Conservation (phyloP, 2,888 invertebrate genomes). For the Cephus nigrinus region DNA sequence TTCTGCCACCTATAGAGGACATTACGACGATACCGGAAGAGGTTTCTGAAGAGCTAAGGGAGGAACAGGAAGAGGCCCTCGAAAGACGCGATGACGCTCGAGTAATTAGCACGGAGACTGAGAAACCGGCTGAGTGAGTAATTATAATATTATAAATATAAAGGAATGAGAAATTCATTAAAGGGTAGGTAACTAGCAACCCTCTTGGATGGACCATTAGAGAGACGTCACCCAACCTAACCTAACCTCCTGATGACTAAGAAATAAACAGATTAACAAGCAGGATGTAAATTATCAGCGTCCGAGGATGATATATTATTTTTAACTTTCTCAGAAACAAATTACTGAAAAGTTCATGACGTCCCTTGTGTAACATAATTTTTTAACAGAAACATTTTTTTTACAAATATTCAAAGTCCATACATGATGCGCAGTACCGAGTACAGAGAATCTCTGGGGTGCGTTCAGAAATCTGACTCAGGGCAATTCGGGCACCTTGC, state of each 20-base stretch:
- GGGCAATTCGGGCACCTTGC: too few relatives aligned
- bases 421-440: neutral
- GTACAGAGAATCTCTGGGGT: neutral
- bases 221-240: neutral
- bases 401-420: neutral
- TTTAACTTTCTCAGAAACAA: neutral
- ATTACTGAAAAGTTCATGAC: neutral
- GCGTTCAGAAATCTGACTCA: too few relatives aligned
- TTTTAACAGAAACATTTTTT: neutral
- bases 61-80: constrained; percentile 67
- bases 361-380: neutral
- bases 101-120: constrained; percentile 46
- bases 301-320: neutral
- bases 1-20: constrained; percentile 56
- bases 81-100: constrained; percentile 46
- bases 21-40: constrained; percentile 68
- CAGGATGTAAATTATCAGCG: neutral
- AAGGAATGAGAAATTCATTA: neutral
- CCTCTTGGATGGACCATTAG: neutral
- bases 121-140: constrained; percentile 49
- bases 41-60: constrained; percentile 72
- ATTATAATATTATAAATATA: neutral
- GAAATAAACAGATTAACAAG: neutral
- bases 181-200: neutral
- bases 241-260: neutral